Conservation (phyloP, 2,797 vertebrate genomes). For the Galago senegalensis region DNA sequence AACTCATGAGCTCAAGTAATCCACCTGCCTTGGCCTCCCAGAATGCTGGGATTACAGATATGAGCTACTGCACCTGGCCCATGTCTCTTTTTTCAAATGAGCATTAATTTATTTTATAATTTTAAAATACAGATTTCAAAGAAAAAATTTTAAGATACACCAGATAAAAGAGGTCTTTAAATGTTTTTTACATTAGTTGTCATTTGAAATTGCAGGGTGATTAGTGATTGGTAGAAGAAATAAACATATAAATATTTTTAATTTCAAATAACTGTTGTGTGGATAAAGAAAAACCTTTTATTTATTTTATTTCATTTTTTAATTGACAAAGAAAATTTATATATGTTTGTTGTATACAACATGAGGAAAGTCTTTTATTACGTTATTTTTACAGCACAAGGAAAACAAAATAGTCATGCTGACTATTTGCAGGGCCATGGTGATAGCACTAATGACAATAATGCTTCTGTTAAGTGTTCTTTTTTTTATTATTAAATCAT, state of each 20-base stretch:
- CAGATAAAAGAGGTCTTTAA: background rate
- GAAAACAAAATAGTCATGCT: background rate
- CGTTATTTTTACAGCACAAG: conserved; percentile 12
- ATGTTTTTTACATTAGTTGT: background rate
- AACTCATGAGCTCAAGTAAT: no score
- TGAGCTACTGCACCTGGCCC: background rate
- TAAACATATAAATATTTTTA: background rate
- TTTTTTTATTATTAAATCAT: no score
- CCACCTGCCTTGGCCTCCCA: no score
- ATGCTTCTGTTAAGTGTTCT: no score
- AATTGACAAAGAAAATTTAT: background rate
- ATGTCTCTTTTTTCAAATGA: background rate
- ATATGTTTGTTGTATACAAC: background rate
- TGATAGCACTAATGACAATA: background rate
- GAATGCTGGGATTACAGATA: no score
- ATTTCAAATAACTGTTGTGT: background rate
- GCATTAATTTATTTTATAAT: background rate
- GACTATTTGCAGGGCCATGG: background rate
- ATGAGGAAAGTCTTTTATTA: background rate
- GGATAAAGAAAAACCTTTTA: background rate
- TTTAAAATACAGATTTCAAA: conserved; percentile 15
- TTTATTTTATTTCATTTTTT: background rate
- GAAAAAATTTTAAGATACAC: background rate
- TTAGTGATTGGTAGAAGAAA: background rate
- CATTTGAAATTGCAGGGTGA: background rate